These are phyloP conservation scores for Heliornis fulica DNA, from an alignment of 2,113 vertebrate genomes.

Conservation along the genomic window DNA sequence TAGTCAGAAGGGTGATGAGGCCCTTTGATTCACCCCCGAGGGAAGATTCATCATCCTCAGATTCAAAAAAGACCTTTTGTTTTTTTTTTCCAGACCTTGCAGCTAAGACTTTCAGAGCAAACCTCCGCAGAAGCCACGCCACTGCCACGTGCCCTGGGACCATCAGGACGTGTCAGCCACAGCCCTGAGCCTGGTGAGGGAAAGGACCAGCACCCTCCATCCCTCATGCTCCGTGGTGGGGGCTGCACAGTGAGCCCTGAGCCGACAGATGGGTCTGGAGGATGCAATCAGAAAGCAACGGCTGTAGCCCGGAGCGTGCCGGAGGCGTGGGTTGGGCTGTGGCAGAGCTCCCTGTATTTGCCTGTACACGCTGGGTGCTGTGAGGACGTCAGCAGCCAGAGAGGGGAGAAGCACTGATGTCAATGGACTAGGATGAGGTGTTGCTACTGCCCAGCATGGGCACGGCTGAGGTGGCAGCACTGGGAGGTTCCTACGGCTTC, in stretches of 20 bases:
- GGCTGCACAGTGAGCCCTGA: not conserved
- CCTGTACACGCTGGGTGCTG: not conserved
- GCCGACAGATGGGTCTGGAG: not conserved
- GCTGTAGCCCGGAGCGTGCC: not conserved
- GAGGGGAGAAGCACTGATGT: slow-evolving; percentile 26
- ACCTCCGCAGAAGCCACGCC: not conserved
- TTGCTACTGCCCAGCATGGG: not conserved
- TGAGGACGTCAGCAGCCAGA: not conserved
- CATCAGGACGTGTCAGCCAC: accelerated
- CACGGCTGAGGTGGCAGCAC: not conserved
- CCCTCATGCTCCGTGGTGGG: accelerated
- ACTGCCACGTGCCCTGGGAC: not conserved
- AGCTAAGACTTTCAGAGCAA: not conserved
- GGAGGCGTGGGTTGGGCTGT: not conserved
- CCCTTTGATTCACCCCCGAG: not conserved
- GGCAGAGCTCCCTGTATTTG: not conserved
- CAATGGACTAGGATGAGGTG: not conserved
- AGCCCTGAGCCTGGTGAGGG: accelerated
- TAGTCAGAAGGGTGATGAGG: slow-evolving; percentile 6
- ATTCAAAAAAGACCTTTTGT: not conserved
- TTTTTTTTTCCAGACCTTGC: not conserved
- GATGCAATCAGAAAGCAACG: not conserved
- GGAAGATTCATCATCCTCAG: slow-evolving; percentile 14
- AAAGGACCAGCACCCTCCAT: not conserved
- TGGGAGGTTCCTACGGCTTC: not conserved